Base-by-base conservation (phyloP, 2,113 vertebrate species). In the Ailuropoda melanoleuca region DNA sequence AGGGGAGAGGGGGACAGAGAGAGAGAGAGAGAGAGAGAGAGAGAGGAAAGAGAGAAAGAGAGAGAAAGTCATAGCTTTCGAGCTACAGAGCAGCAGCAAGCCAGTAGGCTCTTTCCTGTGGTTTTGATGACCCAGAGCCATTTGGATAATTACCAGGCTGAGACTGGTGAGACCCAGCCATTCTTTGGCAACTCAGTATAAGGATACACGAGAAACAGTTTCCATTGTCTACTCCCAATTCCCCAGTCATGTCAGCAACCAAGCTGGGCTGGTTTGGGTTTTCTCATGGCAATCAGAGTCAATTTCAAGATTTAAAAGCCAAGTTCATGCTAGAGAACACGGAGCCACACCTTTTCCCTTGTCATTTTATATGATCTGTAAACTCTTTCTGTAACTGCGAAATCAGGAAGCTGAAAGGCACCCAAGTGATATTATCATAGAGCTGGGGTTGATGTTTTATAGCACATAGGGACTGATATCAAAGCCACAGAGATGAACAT, bases 141-240 rank as follows among this genome's bases (percentile, higher is more conserved):
- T 89, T 70, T 97, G 96, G 96, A 92, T 84, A 78, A 70, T 55
- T 66, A 95, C 75, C 96, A 95, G 93, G 64, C 83, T 34, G 83
- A 96, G 68, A 74, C 58, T 87, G 93, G 98, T 93, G 37, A 97
- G 91, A 93, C 95, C 72, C 77, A 93, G 74, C 88, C 81, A 58
- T 85, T 95, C 86, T 92, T 89, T 97, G 97, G 96, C 93, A 97
- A 95, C 66, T 78, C 13, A 48, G 96, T 68, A 26, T 58, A 93
- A 95, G 10, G 87, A 95, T 46, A 46, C 60, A 55, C 39, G 83
- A 93, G 96, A 97, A 96, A 98, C 7, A 93, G 95, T 97, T 97
- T 97, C 97, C 96, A 97, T 90, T 92, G 97, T 96, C 95, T 97
- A 66, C 81, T 97, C 92, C 92, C 96, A 97, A 90, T 92, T 97